Base-by-base conservation (phyloP, 2,113 vertebrate genomes). In the Cyrtonyx montezumae region DNA sequence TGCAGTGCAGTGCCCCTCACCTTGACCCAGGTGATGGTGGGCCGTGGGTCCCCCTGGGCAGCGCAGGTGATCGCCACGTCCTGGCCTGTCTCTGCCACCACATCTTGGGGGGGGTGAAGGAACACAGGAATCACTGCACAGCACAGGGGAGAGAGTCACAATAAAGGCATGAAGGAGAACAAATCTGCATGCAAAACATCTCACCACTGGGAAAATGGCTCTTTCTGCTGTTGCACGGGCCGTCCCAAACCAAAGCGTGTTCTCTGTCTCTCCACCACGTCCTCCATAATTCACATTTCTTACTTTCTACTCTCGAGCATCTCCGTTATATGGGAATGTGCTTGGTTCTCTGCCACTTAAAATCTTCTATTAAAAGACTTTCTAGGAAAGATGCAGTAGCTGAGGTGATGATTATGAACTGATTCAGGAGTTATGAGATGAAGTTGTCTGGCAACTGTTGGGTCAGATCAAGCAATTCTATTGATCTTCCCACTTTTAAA, bases 21-120 rank as follows among this genome's bases (percentile, higher is more conserved):
- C 85, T 97, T 97, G 70, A 95, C 94, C 97, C 97, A 97, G 55
- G 95, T 97, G 7, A 97, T 97, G 79, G 94, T 97, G 77, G 97
- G 97, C 5, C 55, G 94, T 3, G 97, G 97, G 37, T 97, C 97
- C 13, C 97, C 97, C 59, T 96, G 97, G 63, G 97, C 97, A 11
- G 87, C 1, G 2, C 97, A 97, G 51, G 75, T 66, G 2, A 97
- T 96, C 18, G 93, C 28, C 4, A 97, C 83, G 0, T 97, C 97
- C 80, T 94, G 96, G 49, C 97, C 97, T 0, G 96, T 97, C 91
- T 97, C 97, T 77, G 96, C 94, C 77, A 94, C 91, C 74, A 91
- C 40, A 2, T 97, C 97, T 25, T 95, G 91, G 0, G 97, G 97
- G 1, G 95, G 91, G 18, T 96, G 96, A 13, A 96, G 97, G 67